A percentile compares a stretch with the other conserved stretches of the same genome.
phyloP scores from a whole-genome alignment of 2,113 vertebrate species.

The Orycteropus afer region DNA sequence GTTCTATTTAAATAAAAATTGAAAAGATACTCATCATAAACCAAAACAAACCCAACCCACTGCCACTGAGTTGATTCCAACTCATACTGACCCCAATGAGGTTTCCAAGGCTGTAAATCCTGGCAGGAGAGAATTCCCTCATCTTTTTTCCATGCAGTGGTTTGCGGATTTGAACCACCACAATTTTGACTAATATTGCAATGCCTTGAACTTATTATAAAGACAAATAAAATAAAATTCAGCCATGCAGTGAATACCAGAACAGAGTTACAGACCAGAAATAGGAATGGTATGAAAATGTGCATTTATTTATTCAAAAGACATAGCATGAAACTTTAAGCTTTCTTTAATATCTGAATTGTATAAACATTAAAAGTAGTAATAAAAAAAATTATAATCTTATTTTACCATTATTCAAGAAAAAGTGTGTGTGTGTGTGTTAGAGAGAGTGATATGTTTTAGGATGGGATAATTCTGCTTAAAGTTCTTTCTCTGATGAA shows the following conservation, averaged over 20 bases:
- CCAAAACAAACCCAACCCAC: no score
- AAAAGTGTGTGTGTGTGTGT: not conserved
- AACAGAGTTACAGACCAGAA: not conserved
- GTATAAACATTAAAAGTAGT: not conserved
- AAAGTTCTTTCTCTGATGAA: not conserved
- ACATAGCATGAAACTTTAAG: not conserved
- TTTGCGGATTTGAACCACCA: no score
- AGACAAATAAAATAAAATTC: not conserved
- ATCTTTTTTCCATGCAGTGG: no score
- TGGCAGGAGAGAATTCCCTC: no score
- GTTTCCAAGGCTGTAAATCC: no score
- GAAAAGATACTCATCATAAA: not conserved
- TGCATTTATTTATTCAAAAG: not conserved
- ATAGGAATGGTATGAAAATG: not conserved
- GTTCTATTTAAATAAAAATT: not conserved
- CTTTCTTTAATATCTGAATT: not conserved
- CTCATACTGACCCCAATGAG: no score
- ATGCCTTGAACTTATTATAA: not conserved
- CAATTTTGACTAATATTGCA: no score
- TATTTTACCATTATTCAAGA: not conserved
- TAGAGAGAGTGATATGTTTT: not conserved
- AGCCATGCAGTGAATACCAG: not conserved
- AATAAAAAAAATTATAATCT: not conserved
- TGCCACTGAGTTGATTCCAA: no score
- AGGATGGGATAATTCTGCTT: not conserved